Evolutionary conservation across 2,888 invertebrate species (phyloP).

Genomic region (Cheilosia vulpina): DNA sequence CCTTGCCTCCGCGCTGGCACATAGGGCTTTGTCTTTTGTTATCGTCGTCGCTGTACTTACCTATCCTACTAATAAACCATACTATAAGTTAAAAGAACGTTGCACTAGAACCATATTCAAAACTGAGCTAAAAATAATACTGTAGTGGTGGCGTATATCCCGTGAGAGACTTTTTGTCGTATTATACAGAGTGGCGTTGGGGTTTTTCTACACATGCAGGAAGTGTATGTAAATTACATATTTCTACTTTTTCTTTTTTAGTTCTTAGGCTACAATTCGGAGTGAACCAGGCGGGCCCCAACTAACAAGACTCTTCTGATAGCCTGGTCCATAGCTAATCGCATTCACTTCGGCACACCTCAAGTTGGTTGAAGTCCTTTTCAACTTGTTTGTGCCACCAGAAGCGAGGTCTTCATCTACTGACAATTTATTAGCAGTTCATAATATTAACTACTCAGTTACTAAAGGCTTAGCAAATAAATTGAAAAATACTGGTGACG

Average conservation of each 20-base stretch:
- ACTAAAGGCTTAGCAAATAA: too few relatives aligned
- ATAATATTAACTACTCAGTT: too few relatives aligned
- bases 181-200: neutral
- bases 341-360: too few relatives aligned
- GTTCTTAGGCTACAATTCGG: too few relatives aligned
- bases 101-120: conserved; percentile 45
- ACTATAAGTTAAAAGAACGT: conserved; percentile 29
- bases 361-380: too few relatives aligned
- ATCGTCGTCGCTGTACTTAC: conserved; percentile 51
- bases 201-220: conserved; percentile 5
- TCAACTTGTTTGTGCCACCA: too few relatives aligned
- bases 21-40: conserved; percentile 38
- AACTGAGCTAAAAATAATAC: conserved; percentile 44
- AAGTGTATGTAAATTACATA: conserved; percentile 16
- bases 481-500: too few relatives aligned
- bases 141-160: conserved; percentile 27
- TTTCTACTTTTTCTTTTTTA: neutral
- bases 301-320: too few relatives aligned
- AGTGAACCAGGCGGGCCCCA: too few relatives aligned
- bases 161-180: conserved; percentile 28
- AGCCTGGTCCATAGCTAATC: too few relatives aligned
- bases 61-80: conserved; percentile 56
- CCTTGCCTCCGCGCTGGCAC: neutral
- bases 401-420: too few relatives aligned
- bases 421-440: too few relatives aligned